Evolutionary conservation across 1,140 invertebrate genomes (phyloP).

Genomic region (Platyura marginata): DNA sequence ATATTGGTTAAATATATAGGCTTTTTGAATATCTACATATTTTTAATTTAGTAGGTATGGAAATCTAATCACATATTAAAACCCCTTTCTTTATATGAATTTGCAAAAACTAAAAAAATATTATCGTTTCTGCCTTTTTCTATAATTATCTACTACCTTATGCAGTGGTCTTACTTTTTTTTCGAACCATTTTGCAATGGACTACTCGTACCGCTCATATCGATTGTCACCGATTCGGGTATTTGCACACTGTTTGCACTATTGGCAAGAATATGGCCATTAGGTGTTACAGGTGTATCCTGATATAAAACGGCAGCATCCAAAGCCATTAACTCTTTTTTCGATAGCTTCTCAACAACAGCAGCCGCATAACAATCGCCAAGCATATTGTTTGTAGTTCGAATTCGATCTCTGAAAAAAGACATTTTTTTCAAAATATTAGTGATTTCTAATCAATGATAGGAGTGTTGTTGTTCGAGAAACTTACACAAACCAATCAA

Average conservation of each 20-base stretch:
- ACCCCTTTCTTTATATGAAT: no score
- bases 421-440: constrained; percentile 4
- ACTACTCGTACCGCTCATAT: constrained; percentile 12
- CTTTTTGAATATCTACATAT: no score
- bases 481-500: constrained; percentile 85
- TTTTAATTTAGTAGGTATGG: no score
- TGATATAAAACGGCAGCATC: constrained; percentile 40
- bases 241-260: constrained; percentile 19
- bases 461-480: no score
- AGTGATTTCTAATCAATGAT: not conserved
- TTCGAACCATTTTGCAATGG: no score
- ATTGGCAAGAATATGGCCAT: constrained; percentile 11
- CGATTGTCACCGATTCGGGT: constrained; percentile 19
- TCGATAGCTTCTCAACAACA: constrained; percentile 65
- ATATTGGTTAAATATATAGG: no score
- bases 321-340: constrained; percentile 56
- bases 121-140: no score
- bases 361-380: constrained; percentile 77
- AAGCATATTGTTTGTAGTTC: constrained; percentile 76
- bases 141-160: no score
- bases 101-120: no score
- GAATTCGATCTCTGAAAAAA: constrained; percentile 55
- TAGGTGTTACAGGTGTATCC: constrained; percentile 21
- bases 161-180: no score
- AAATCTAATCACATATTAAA: no score